Conservation (phyloP, 37 sponge, comb jelly and placozoan genomes). For the Cladorhizidae sp. region DNA sequence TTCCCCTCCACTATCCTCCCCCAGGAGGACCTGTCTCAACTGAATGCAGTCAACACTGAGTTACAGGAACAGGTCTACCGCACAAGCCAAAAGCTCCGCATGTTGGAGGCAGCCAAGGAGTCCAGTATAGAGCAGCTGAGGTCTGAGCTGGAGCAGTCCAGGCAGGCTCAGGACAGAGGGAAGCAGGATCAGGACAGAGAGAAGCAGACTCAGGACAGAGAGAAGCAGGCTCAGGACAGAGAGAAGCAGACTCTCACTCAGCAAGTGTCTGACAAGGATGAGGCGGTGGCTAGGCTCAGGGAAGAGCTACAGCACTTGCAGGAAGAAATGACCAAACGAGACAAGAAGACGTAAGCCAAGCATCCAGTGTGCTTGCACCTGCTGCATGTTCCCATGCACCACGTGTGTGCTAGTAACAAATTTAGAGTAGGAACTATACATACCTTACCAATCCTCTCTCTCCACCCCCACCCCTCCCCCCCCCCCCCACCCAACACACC, state of each 20-base stretch:
- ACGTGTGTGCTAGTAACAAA: no score
- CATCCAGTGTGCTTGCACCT: background rate
- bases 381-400: background rate
- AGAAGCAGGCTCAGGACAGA: background rate
- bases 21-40: background rate
- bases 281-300: background rate
- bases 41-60: background rate
- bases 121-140: background rate
- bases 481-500: background rate
- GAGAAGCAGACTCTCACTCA: background rate
- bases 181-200: background rate
- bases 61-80: background rate
- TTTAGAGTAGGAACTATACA: no score
- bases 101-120: background rate
- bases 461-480: no score
- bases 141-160: background rate
- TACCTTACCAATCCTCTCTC: no score
- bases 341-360: conserved; percentile 5
- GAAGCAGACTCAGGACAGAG: background rate
- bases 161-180: conserved; percentile 3
- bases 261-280: background rate
- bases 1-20: background rate
- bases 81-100: background rate
- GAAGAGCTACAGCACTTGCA: background rate
- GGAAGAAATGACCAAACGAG: background rate